Evolutionary conservation across 2,888 invertebrate genomes (phyloP).

Genomic region (Dexiosoma caninum): DNA sequence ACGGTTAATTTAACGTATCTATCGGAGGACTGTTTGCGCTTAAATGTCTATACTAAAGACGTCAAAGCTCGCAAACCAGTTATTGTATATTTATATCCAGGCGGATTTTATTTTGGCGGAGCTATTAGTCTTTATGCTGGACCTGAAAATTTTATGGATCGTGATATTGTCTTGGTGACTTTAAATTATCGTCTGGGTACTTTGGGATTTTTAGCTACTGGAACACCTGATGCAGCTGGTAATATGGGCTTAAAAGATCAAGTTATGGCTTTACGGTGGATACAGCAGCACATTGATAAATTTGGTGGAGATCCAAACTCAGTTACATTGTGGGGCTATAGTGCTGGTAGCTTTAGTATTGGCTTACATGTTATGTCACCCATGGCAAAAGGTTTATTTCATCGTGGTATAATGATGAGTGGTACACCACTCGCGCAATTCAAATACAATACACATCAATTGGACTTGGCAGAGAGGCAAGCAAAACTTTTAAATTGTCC

Average conservation of each 20-base stretch:
- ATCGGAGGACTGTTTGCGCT: conserved; percentile 80
- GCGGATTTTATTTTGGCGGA: conserved; percentile 81
- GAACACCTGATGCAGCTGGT: conserved; percentile 82
- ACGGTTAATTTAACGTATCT: conserved; percentile 68
- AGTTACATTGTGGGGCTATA: conserved; percentile 83
- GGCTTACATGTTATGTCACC: conserved; percentile 81
- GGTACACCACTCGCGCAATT: conserved; percentile 80
- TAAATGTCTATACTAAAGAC: conserved; percentile 80
- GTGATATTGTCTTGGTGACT: conserved; percentile 82
- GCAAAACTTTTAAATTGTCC: conserved; percentile 81
- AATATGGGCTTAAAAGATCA: conserved; percentile 86
- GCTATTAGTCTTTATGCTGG: conserved; percentile 79
- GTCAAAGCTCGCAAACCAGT: conserved; percentile 78
- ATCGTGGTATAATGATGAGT: conserved; percentile 84
- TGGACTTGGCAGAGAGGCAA: conserved; percentile 81
- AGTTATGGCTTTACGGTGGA: conserved; percentile 83
- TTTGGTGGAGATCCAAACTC: conserved; percentile 83
- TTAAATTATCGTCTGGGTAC: conserved; percentile 81
- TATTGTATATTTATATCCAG: conserved; percentile 83
- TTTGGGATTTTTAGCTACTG: conserved; percentile 82
- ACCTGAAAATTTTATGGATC: conserved; percentile 82
- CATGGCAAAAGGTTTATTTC: conserved; percentile 84
- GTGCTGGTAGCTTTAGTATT: conserved; percentile 79
- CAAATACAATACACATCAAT: conserved; percentile 79
- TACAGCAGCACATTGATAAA: conserved; percentile 81